A percentile compares a stretch with the other conserved stretches of the same genome.
Conservation (phyloP, 2,113 vertebrate species). For the Lagopus muta region DNA sequence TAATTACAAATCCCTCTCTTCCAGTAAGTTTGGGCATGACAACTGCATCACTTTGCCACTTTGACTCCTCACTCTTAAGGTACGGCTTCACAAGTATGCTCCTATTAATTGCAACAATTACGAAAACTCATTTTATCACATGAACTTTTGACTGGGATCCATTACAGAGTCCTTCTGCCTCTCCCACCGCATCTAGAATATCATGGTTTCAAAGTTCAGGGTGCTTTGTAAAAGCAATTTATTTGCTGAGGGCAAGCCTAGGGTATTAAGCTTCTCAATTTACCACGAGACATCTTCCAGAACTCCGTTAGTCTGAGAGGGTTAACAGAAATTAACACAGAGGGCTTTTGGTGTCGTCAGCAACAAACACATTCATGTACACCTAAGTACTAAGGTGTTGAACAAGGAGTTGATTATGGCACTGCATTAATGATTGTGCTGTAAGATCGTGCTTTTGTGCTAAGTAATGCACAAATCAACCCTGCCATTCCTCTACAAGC, state of each 20-base stretch:
- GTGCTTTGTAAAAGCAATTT: slow-evolving; percentile 40
- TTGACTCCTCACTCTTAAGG: background rate
- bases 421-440: background rate
- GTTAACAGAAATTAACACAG: background rate
- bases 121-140: slow-evolving; percentile 32
- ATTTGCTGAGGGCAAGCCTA: background rate
- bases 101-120: slow-evolving; percentile 27
- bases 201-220: slow-evolving; percentile 51
- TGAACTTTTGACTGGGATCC: slow-evolving; percentile 63
- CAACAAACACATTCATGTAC: background rate
- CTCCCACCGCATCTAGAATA: slow-evolving; percentile 24
- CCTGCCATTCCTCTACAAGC: background rate
- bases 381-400: background rate
- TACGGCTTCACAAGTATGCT: background rate
- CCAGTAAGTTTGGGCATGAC: slow-evolving; percentile 9
- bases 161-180: slow-evolving; percentile 35
- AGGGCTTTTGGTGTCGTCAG: background rate
- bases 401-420: background rate
- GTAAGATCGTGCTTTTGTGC: background rate
- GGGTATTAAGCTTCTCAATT: background rate
- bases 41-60: background rate
- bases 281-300: background rate
- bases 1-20: slow-evolving; percentile 32
- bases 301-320: background rate
- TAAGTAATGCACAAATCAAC: background rate